Conservation (phyloP, 2,888 invertebrate genomes). For the Nomada flava region DNA sequence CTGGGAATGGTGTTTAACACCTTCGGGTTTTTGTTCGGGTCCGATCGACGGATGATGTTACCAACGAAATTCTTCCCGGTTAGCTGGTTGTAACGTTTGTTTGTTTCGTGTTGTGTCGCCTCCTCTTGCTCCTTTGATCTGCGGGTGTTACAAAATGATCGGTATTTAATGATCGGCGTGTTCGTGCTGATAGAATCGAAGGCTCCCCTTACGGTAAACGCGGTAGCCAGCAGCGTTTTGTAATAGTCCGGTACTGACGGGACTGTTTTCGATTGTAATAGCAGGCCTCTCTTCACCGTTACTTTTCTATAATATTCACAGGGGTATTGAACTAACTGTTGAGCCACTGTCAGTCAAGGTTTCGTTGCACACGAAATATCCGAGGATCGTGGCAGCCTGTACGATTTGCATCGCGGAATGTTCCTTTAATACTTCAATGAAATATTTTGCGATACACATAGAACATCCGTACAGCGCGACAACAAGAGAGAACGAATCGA, state of each 20-base stretch:
- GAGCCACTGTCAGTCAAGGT: too few relatives aligned
- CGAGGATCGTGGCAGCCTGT: too few relatives aligned
- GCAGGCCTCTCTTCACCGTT: not conserved
- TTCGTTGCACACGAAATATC: too few relatives aligned
- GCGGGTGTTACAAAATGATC: not conserved
- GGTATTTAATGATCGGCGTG: slow-evolving; percentile 18
- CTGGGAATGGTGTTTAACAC: slow-evolving; percentile 22
- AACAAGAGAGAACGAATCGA: too few relatives aligned
- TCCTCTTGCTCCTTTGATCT: not conserved
- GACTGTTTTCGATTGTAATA: not conserved
- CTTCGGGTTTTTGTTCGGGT: slow-evolving; percentile 7
- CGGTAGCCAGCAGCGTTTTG: slow-evolving; percentile 10
- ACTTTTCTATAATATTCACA: not conserved
- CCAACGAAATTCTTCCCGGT: slow-evolving; percentile 1
- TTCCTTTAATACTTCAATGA: too few relatives aligned
- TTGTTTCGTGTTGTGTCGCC: not conserved
- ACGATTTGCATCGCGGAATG: too few relatives aligned
- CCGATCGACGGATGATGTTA: not conserved
- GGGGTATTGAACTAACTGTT: too few relatives aligned
- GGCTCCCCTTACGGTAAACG: slow-evolving; percentile 11
- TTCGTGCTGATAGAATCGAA: not conserved
- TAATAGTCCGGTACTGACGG: not conserved
- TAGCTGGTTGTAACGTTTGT: not conserved
- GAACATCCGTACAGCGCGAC: too few relatives aligned
- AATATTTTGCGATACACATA: too few relatives aligned